phyloP scores from a whole-genome alignment of 53 echinoderm and acorn worm genomes.

The Paracentrotus lividus region DNA sequence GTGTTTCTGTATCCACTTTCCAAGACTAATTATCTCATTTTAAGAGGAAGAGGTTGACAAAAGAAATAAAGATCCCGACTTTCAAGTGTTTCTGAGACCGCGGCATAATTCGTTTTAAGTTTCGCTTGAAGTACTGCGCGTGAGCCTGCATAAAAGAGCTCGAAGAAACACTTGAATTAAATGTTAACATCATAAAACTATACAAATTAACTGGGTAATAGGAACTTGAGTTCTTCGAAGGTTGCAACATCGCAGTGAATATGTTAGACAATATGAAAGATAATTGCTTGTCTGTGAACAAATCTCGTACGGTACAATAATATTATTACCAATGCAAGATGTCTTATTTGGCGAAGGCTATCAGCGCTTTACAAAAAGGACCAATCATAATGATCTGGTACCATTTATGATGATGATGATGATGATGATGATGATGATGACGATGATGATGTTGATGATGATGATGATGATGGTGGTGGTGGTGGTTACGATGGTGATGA shows the following conservation, averaged over 20 bases:
- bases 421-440: background rate
- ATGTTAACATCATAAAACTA: background rate
- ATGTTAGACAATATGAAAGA: background rate
- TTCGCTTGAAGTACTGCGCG: background rate
- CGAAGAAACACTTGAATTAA: background rate
- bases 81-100: conserved; percentile 1
- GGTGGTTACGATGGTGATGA: background rate
- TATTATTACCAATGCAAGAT: conserved; percentile 1
- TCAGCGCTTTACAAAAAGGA: background rate
- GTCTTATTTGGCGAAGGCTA: background rate
- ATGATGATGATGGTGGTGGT: background rate
- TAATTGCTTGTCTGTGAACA: background rate
- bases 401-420: background rate
- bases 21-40: background rate
- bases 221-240: background rate
- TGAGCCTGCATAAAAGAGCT: background rate
- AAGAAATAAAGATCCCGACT: background rate
- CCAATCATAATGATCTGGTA: background rate
- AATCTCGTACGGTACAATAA: background rate
- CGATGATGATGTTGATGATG: background rate
- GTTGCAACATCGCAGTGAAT: background rate
- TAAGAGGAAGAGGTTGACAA: background rate
- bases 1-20: conserved; percentile 8
- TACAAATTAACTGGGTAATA: background rate
- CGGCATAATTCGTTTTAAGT: background rate